Conservation (phyloP, 2,113 vertebrate species). For the Malurus alboscapulatus region DNA sequence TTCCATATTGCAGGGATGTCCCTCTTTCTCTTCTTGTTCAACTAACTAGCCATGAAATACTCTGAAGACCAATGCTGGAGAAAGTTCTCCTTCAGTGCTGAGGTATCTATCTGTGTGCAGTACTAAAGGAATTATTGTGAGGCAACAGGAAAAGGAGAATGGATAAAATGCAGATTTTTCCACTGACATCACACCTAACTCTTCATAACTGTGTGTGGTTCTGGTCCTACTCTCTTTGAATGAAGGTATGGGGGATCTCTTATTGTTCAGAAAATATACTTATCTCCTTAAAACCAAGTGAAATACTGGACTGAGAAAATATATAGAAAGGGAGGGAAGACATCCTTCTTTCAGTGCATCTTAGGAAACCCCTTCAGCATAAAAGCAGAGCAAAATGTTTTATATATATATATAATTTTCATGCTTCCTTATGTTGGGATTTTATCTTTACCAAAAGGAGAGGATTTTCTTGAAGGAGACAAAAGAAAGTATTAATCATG, state of each 20-base stretch:
- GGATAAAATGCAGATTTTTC: neutral
- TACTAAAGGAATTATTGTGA: neutral
- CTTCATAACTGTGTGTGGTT: neutral
- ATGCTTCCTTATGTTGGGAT: neutral
- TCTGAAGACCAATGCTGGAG: neutral
- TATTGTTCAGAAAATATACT: neutral
- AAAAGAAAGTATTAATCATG: neutral
- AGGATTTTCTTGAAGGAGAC: neutral
- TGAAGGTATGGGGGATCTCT: fast-evolving
- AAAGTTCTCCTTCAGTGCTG: neutral
- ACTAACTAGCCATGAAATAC: neutral
- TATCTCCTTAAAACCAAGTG: neutral
- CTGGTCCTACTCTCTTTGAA: neutral
- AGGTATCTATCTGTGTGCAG: neutral
- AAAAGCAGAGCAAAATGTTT: neutral
- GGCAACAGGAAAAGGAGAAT: neutral
- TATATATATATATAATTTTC: no score
- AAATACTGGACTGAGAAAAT: neutral
- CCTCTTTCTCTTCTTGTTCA: neutral
- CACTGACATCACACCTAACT: neutral
- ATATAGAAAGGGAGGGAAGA: neutral
- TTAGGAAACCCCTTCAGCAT: neutral
- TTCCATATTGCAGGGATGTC: neutral
- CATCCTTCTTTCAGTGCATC: neutral
- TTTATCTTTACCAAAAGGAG: neutral